phyloP scores from a whole-genome alignment of 2,888 invertebrate genomes.

The Pachymerium ferrugineum region DNA sequence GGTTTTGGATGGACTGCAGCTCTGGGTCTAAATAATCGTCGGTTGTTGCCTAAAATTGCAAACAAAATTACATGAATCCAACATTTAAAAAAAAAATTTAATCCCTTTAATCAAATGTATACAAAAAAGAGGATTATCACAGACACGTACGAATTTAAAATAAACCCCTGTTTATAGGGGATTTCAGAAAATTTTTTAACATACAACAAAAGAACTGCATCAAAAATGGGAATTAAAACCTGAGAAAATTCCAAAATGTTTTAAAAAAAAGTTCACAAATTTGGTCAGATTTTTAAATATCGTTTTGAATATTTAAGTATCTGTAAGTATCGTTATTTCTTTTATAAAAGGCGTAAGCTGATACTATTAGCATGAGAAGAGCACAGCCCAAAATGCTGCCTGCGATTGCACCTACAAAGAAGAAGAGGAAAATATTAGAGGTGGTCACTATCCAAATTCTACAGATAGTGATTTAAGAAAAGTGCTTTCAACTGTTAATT shows the following conservation, averaged over 20 bases:
- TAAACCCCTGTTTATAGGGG: too few species aligned
- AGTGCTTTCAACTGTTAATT: background rate
- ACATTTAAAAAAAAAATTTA: too few species aligned
- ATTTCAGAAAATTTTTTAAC: too few species aligned
- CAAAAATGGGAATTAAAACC: background rate
- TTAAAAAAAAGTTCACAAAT: background rate
- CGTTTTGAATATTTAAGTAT: background rate
- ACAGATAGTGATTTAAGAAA: background rate
- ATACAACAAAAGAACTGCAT: background rate
- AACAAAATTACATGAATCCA: too few species aligned
- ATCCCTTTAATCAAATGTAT: too few species aligned
- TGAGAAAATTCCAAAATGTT: background rate
- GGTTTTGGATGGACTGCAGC: too few species aligned
- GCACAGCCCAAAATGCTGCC: background rate
- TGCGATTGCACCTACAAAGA: background rate
- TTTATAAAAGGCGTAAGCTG: background rate
- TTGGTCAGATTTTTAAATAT: background rate
- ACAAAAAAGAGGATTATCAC: too few species aligned
- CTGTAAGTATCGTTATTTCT: background rate
- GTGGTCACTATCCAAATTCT: too few species aligned
- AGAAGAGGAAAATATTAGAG: background rate
- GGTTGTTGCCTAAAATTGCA: too few species aligned
- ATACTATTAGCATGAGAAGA: background rate
- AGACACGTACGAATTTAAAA: too few species aligned
- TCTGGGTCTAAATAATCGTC: too few species aligned